Evolutionary conservation across 2,797 vertebrate species (phyloP), one percentile per base, ranked within the genome.

Genomic region (Cryptoblepharus egeriae): DNA sequence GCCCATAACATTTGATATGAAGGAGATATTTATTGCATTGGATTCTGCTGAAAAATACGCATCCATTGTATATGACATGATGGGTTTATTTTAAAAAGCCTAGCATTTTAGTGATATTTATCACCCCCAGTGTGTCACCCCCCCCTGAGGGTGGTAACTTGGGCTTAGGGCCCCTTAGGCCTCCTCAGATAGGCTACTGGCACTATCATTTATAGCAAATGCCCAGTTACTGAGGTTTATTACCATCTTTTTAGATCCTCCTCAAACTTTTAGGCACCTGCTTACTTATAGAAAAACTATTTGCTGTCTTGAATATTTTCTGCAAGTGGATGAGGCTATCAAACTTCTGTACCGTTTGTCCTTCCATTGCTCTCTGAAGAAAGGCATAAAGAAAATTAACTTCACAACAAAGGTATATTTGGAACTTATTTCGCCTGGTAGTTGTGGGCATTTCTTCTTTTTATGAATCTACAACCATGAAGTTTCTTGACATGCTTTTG

Each of bases 291-390:
- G 35, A 58, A 28, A 35, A 58, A 37, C 37, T 58, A 2, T 5
- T 37, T 74, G 55, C 52, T 26, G 32, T 74, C 49, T 35, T 35
- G 52, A 18, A 72, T 75, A 28, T 86, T 88, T 87, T 91, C 79
- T 81, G 52, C 52, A 13, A 52, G 57, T 13, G 37, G 1, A 32
- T 49, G 7, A 32, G 42, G 42, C 11, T 3, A 7, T 30, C 12
- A 28, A 26, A 60, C 37, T 32, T 67, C 61, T 30, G 68, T 58
- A 10, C 67, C 79, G 24, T 78, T 3, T 58, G 35, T 74, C 57
- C 16, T 83, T 89, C 60, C 28, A 61, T 28, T 24, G 69, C 22
- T 67, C 61, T 37, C 35, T 16, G 49, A 77, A 82, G 52, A 24
- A 88, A 28, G 2, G 55, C 37, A 1, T 9, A 80, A 15, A 65